Evolutionary conservation across 2,888 invertebrate genomes (phyloP).

Genomic region (Drosophila subquinaria): DNA sequence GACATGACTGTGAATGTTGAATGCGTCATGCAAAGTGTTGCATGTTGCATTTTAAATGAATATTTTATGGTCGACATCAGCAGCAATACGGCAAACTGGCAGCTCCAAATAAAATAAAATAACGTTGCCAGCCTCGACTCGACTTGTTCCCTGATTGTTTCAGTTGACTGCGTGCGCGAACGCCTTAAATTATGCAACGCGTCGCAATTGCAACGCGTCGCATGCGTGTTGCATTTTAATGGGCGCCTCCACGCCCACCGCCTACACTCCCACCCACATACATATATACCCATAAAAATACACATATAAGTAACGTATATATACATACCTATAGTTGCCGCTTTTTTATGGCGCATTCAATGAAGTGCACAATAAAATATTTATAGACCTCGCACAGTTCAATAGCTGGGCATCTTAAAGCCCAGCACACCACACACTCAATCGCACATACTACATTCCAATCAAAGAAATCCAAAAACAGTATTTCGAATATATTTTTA

Average conservation of each 20-base stretch:
- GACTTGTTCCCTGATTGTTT: slow-evolving; percentile 55
- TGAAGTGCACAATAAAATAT: slow-evolving; percentile 66
- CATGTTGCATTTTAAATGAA: slow-evolving; percentile 76
- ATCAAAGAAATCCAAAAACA: background rate
- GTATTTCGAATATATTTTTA: background rate
- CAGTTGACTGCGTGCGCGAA: slow-evolving; percentile 58
- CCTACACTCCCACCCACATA: slow-evolving; percentile 6
- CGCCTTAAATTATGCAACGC: slow-evolving; percentile 77
- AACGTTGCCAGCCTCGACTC: slow-evolving; percentile 40
- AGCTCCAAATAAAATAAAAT: slow-evolving; percentile 36
- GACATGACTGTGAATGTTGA: slow-evolving; percentile 16
- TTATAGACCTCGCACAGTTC: slow-evolving; percentile 45
- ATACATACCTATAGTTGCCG: background rate
- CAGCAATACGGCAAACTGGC: slow-evolving; percentile 30
- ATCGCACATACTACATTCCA: background rate
- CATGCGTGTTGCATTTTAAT: slow-evolving; percentile 79
- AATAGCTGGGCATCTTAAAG: slow-evolving; percentile 32
- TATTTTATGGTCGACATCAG: slow-evolving; percentile 71
- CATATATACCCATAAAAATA: background rate
- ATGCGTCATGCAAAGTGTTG: background rate
- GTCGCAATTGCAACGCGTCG: slow-evolving; percentile 52
- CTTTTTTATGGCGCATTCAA: slow-evolving; percentile 54
- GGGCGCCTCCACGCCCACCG: slow-evolving; percentile 23
- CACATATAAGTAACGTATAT: background rate
- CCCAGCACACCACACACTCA: background rate